Conservation (phyloP, 1,140 invertebrate genomes). For the Bemisia tabaci region DNA sequence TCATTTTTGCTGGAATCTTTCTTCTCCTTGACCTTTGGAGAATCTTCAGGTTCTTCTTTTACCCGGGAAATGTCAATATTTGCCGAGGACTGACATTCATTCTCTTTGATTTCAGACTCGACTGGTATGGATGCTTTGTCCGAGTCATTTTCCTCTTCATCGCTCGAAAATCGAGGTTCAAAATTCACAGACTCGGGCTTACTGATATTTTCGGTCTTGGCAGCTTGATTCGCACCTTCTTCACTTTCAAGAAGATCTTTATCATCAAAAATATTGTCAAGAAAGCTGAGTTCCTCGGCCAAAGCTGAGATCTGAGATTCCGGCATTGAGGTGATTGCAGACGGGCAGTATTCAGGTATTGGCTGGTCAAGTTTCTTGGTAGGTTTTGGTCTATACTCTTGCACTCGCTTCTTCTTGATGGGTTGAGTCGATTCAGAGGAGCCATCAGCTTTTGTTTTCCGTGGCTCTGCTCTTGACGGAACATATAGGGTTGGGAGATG, state of each 20-base stretch:
- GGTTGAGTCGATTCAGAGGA: neutral
- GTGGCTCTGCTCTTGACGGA: neutral
- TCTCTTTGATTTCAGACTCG: too few relatives aligned
- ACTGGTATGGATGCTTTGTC: too few relatives aligned
- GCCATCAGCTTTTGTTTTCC: neutral
- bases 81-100: neutral
- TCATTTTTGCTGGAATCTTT: neutral
- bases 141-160: too few relatives aligned
- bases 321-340: neutral
- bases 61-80: neutral
- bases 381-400: neutral
- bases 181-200: too few relatives aligned
- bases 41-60: neutral
- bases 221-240: too few relatives aligned
- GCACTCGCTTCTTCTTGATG: neutral
- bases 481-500: neutral
- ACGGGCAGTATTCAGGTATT: neutral
- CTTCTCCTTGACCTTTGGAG: neutral
- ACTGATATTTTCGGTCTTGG: too few relatives aligned
- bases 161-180: too few relatives aligned
- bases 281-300: neutral
- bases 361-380: neutral
- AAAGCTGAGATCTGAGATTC: neutral
- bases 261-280: neutral
- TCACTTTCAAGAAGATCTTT: neutral